Evolutionary conservation across 2,888 invertebrate species (phyloP).

Genomic region (Saturnia japonica): DNA sequence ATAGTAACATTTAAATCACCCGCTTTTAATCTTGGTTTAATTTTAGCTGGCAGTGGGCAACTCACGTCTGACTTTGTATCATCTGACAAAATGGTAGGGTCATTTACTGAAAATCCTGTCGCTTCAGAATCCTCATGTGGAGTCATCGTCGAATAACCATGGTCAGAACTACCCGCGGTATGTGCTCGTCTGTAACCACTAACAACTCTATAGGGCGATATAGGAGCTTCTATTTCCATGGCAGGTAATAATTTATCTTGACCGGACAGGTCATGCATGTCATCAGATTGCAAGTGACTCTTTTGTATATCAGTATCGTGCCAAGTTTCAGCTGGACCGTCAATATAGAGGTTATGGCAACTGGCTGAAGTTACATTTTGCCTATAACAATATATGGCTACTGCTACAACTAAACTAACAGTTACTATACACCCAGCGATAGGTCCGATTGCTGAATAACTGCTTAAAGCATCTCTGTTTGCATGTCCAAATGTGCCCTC

Average conservation of each 20-base stretch:
- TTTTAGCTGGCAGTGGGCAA: slow-evolving; percentile 80
- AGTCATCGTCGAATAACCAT: slow-evolving; percentile 97
- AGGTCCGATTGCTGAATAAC: slow-evolving; percentile 91
- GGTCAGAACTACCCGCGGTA: slow-evolving; percentile 92
- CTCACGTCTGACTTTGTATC: slow-evolving; percentile 80
- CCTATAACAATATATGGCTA: slow-evolving; percentile 92
- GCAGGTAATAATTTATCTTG: slow-evolving; percentile 85
- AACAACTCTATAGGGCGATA: slow-evolving; percentile 94
- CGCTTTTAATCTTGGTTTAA: slow-evolving; percentile 67
- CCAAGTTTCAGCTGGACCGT: slow-evolving; percentile 78
- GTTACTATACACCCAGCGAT: slow-evolving; percentile 93
- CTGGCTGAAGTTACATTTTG: slow-evolving; percentile 82
- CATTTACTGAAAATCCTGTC: slow-evolving; percentile 87
- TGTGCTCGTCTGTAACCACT: slow-evolving; percentile 90
- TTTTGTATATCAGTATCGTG: slow-evolving; percentile 84
- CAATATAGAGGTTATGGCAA: slow-evolving; percentile 76
- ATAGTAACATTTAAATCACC: slow-evolving; percentile 73
- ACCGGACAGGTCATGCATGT: slow-evolving; percentile 83
- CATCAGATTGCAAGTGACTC: slow-evolving; percentile 88
- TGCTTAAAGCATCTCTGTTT: slow-evolving; percentile 72
- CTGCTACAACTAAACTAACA: slow-evolving; percentile 89
- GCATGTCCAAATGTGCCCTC: slow-evolving; percentile 83
- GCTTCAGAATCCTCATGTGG: slow-evolving; percentile 95
- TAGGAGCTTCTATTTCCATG: slow-evolving; percentile 84
- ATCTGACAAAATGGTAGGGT: slow-evolving; percentile 81